A percentile compares a stretch with the other conserved stretches of the same genome.
Evolutionary conservation across 2,888 invertebrate species (phyloP).

Genomic region (Trachelus tabidus): DNA sequence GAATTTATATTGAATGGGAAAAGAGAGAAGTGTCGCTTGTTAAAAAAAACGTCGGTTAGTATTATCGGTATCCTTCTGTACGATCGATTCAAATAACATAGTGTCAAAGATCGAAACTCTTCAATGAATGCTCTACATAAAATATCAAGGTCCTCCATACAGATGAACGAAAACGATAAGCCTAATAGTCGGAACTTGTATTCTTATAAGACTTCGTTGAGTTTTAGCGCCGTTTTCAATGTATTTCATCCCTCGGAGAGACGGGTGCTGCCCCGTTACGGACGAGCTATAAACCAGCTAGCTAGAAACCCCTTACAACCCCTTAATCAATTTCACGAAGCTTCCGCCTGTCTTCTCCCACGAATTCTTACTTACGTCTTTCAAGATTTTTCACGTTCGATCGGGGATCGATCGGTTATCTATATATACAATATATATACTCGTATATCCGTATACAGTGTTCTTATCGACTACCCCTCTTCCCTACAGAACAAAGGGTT

Average conservation of each 20-base stretch:
- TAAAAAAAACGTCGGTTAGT: neutral
- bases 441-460: neutral
- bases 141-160: neutral
- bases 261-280: slow-evolving; percentile 64
- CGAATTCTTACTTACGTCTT: neutral
- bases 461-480: neutral
- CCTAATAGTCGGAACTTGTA: neutral
- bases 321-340: slow-evolving; percentile 48
- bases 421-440: neutral
- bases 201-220: neutral
- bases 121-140: neutral
- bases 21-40: neutral
- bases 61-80: neutral
- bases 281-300: slow-evolving; percentile 53
- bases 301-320: slow-evolving; percentile 43
- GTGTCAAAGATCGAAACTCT: neutral
- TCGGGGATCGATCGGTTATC: neutral
- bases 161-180: neutral
- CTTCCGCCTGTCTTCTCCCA: neutral
- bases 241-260: slow-evolving; percentile 34
- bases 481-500: neutral
- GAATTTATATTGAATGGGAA: neutral
- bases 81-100: neutral
- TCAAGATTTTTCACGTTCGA: neutral
- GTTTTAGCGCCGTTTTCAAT: slow-evolving; percentile 17